A percentile compares a stretch with the other conserved stretches of the same genome.
Evolutionary conservation across 1,140 invertebrate species (phyloP).

Genomic region (Atta colombica): DNA sequence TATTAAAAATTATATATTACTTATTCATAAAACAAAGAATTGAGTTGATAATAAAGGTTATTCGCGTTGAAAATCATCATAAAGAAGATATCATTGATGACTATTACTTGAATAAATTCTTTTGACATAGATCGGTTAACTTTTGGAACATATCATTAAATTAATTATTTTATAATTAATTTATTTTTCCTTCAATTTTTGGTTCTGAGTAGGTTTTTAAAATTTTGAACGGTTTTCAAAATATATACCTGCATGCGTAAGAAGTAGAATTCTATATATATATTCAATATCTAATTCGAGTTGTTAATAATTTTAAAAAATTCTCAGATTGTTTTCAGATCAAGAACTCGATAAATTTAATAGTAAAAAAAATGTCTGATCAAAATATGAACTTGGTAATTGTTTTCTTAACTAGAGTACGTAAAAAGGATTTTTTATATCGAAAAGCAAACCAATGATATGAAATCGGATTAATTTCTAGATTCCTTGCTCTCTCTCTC

Average conservation of each 20-base stretch:
- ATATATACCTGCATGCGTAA: background rate
- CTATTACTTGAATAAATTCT: no score
- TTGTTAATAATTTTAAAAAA: background rate
- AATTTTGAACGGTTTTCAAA: background rate
- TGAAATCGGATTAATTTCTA: conserved; percentile 1
- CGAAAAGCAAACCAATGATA: conserved; percentile 37
- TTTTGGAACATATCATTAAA: no score
- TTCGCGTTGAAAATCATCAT: no score
- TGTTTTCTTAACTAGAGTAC: background rate
- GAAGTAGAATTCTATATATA: background rate
- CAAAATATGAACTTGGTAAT: background rate
- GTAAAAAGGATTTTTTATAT: conserved; percentile 39
- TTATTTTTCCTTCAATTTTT: background rate
- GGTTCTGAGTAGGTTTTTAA: no score
- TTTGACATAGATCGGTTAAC: no score
- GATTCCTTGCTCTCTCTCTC: background rate
- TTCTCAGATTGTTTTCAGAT: background rate
- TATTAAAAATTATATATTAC: background rate
- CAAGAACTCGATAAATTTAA: background rate
- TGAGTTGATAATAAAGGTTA: conserved; percentile 12
- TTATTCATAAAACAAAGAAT: background rate
- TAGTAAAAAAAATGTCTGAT: background rate
- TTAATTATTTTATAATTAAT: background rate
- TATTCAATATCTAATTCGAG: background rate
- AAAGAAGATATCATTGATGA: no score